Evolutionary conservation across 2,797 vertebrate genomes (phyloP), one percentile per base, ranked within the genome.

Genomic region (Pristis pectinata): DNA sequence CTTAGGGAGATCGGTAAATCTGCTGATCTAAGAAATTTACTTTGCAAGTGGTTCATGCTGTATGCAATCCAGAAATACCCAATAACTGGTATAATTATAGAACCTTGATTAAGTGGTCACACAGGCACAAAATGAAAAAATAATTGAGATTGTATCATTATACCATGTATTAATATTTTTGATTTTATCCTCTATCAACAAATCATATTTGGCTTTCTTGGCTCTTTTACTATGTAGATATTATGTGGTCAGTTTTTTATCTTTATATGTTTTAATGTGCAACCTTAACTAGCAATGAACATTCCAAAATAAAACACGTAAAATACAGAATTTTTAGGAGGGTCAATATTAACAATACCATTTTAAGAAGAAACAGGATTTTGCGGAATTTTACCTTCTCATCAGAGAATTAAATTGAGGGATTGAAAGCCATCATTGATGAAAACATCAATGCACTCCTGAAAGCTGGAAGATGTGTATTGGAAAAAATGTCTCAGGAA

Each of bases 301-400:
- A 72, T 94, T 94, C 92, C 53, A 74, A 94, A 76, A 53, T 76
- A 74, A 74, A 30, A 94, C 41, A 76, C 49, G 30, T 13, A 94
- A 76, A 94, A n/a, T 76, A 76, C 34, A n/a, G 15, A 27, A 70
- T 72, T n/a, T 76, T 49, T 94, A 67, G 37, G 70, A 53, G 49
- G 91, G 64, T 19, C 30, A 94, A 30, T 30, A 41, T 5, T 70
- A 13, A 11, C 5, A 30, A 49, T 93, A 49, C 13, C 67, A 72
- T 27, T 49, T 74, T 22, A 34, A 1, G 22, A 0, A 53, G 2
- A 53, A 53, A 34, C 27, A 74, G 92, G 49, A 74, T 74, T 70
- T 44, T 53, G 49, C 44, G 94, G 44, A 49, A 94, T 53, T 53
- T 72, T 53, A 34, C 56, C 8, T 94, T 67, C 92, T 76, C 41